Conservation (phyloP, 2,888 invertebrate species). For the Xestia xanthographa region DNA sequence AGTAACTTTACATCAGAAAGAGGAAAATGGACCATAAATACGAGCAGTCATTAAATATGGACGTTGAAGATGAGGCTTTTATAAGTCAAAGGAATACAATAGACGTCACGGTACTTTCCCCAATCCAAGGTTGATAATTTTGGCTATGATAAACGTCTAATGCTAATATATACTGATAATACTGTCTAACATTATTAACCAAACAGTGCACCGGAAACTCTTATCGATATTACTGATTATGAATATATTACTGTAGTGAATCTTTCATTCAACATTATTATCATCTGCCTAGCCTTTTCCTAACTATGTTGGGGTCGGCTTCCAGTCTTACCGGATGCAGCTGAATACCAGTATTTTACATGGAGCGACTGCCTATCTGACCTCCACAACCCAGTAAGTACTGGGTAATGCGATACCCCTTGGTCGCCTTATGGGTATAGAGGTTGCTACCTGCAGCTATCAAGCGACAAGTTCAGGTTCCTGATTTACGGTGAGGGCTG, state of each 20-base stretch:
- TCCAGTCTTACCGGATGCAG: too few relatives aligned
- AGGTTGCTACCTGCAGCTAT: neutral
- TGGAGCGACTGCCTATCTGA: too few relatives aligned
- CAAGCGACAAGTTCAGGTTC: neutral
- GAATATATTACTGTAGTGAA: neutral
- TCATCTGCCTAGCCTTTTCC: too few relatives aligned
- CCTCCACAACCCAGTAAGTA: too few relatives aligned
- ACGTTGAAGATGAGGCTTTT: neutral
- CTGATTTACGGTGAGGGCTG: neutral
- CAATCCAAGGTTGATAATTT: neutral
- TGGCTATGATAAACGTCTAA: neutral
- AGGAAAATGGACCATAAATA: neutral
- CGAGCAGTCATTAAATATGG: neutral
- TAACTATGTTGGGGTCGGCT: too few relatives aligned
- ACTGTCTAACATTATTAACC: neutral
- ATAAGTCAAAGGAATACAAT: neutral
- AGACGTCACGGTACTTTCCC: neutral
- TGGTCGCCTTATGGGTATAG: neutral
- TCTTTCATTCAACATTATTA: conserved; percentile 4
- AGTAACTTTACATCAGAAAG: neutral
- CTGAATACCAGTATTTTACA: too few relatives aligned
- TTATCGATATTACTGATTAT: neutral
- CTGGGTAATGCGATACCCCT: too few relatives aligned
- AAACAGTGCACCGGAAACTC: conserved; percentile 8
- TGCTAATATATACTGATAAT: neutral